These are phyloP conservation scores for Steinernema hermaphroditum DNA, from an alignment of 2,888 invertebrate species.

Conservation along the genomic window DNA sequence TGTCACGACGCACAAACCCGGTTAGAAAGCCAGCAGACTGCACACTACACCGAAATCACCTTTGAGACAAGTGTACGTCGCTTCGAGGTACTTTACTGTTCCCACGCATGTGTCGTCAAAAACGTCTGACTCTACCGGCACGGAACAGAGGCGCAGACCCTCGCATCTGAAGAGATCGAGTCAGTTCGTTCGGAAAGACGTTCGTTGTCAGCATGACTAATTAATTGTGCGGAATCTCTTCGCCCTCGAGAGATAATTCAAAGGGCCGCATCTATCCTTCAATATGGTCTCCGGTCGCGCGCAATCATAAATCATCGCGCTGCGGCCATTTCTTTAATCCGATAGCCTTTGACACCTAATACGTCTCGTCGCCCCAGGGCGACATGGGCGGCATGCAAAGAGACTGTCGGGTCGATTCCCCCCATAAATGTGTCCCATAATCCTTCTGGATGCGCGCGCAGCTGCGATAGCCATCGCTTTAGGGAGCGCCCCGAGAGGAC, in stretches of 20 bases:
- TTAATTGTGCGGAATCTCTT: constrained; percentile 10
- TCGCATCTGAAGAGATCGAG: constrained; percentile 11
- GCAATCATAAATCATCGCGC: constrained; percentile 24
- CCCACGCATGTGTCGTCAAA: constrained; percentile 14
- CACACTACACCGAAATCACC: constrained; percentile 26
- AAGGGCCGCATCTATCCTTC: constrained; percentile 13
- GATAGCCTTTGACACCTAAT: constrained; percentile 21
- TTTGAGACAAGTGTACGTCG: constrained; percentile 12
- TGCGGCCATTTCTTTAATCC: constrained; percentile 4
- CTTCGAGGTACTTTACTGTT: constrained; percentile 18
- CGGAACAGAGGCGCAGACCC: constrained; percentile 1
- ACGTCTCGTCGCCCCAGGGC: constrained; percentile 16
- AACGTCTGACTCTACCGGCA: background rate
- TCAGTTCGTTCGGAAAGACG: background rate
- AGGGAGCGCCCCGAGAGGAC: background rate
- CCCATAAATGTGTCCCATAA: constrained; percentile 2
- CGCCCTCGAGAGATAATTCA: background rate
- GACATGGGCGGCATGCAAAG: background rate
- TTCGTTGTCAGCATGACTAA: background rate
- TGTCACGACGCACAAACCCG: background rate
- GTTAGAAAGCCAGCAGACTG: background rate
- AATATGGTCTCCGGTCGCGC: constrained; percentile 23
- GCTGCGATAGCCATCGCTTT: background rate
- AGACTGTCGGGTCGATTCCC: background rate
- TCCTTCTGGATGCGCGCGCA: constrained; percentile 11